Evolutionary conservation across 2,888 invertebrate species (phyloP).

Genomic region (Empis livida): DNA sequence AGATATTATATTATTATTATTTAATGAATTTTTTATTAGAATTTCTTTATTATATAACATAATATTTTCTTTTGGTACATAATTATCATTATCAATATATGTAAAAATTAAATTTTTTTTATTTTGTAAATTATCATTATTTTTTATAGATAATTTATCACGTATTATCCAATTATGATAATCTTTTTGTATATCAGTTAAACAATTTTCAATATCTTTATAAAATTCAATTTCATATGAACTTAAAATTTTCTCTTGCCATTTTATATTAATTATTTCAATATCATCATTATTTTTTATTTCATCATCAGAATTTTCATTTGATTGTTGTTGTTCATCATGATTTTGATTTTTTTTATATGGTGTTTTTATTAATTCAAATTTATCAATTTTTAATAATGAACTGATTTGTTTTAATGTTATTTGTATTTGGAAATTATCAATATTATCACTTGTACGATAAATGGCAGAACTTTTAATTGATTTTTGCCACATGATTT

Average conservation of each 20-base stretch:
- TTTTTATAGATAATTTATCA: not conserved
- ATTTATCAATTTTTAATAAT: constrained; percentile 29
- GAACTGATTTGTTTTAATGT: constrained; percentile 25
- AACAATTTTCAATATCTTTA: constrained; percentile 46
- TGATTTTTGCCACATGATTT: constrained; percentile 16
- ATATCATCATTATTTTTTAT: constrained; percentile 10
- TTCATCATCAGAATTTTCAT: not conserved
- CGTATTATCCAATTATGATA: constrained; percentile 37
- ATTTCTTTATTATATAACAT: constrained; percentile 7
- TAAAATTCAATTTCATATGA: constrained; percentile 46
- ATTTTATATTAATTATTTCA: constrained; percentile 38
- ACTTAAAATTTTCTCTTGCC: constrained; percentile 64
- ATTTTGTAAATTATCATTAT: not conserved
- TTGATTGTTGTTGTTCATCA: not conserved
- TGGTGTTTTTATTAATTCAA: constrained; percentile 16
- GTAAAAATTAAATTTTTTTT: constrained; percentile 36
- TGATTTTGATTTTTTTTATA: not conserved
- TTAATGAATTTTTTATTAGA: not conserved
- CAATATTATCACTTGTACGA: constrained; percentile 24
- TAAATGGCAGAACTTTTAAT: constrained; percentile 29
- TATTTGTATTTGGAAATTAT: constrained; percentile 20
- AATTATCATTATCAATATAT: constrained; percentile 46
- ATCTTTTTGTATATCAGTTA: constrained; percentile 44
- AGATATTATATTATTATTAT: not conserved
- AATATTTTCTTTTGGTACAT: constrained; percentile 26